Base-by-base conservation (phyloP, 2,888 invertebrate genomes). In the Xestoiulus laeticollis region DNA sequence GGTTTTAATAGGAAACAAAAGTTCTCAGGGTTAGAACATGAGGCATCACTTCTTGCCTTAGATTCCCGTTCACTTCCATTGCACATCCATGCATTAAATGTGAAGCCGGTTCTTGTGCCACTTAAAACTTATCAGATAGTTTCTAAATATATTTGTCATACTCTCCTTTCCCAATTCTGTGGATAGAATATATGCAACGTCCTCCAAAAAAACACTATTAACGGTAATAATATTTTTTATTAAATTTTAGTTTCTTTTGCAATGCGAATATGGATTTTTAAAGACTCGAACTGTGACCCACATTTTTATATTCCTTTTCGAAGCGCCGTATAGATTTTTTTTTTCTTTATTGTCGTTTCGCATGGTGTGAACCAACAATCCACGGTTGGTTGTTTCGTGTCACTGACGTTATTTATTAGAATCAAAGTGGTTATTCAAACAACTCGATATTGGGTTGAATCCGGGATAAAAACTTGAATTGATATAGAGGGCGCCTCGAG, bases 371-470 rank as follows among this genome's bases (percentile, higher is more conserved):
- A 59, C 59, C 6, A 6, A 6, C n/a, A 68, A 26, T 68, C 68
- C 68, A 68, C 68, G 68, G 68, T 26, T 48, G 19, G 68, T 14
- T 68, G 68, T 68, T 68, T 68, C 68, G 68, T 68, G 68, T 68
- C 68, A 68, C 26, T 68, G 68, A 68, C 68, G 68, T n/a, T 26
- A 68, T 68, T 68, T 68, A 68, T 68, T 68, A n/a, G 68, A 68
- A 68, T 68, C 68, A 12, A 26, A 68, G 26, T 68, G 68, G 68
- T 14, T 68, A n/a, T 68, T 68, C 68, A 68, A 68, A 68, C 68
- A 68, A 12, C 26, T 26, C 6, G n/a, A 10, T 59, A 68, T 68
- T 26, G 12, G 8, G 68, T 68, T 68, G 26, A 68, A 68, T 68
- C 8, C 26, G 26, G 68, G 68, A 68, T 68, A n/a, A 26, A 68